Base-by-base conservation (phyloP, 2,888 invertebrate species). In the Agriotes lineatus region DNA sequence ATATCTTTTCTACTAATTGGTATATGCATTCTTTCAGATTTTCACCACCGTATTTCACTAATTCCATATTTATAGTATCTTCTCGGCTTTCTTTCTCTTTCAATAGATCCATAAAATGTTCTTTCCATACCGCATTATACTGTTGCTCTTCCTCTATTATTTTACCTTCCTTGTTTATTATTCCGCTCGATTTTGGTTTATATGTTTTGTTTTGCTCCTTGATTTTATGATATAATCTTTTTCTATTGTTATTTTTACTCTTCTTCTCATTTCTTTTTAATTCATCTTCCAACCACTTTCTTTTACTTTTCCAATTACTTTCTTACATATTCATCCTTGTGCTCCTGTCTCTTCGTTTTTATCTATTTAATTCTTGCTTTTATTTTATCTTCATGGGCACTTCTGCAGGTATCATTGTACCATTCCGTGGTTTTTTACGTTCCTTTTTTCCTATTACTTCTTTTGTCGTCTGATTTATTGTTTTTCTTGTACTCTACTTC, bases 251-350 rank as follows among this genome's bases (percentile, higher is more conserved):
- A 30, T 12, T 56, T 54, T 67, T 61, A 37, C 37, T 42, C 2
- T 61, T 20, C n/a, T 61, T 16, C 59, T 61, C 33, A 16, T 61
- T 54, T 14, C 45, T 16, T 12, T 61, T 30, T 52, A 52, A 18
- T 50, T n/a, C 58, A 6, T 39, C 12, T 30, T 42, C 9, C 9
- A 42, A 42, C 45, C 45, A 45, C 7, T 48, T 57, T 25, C 56
- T 42, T 44, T 19, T 45, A 39, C 39, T 39, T 10, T 39, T 39
- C n/a, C 14, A 6, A 14, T 39, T 14, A 5, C 3, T 39, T 39
- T 39, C 37, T 30, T 12, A 16, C 37, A 35, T 50, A 44, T 25
- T 22, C 16, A 2, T 37, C 10, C 10, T 39, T 39, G 39, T 39
- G 12, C n/a, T 39, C 39, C n/a, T 39, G n/a, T 20, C 14, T 57